A percentile compares a stretch with the other conserved stretches of the same genome.
These are phyloP conservation scores for Calephelis virginiensis DNA, from an alignment of 1,140 invertebrate species.

Conservation along the genomic window DNA sequence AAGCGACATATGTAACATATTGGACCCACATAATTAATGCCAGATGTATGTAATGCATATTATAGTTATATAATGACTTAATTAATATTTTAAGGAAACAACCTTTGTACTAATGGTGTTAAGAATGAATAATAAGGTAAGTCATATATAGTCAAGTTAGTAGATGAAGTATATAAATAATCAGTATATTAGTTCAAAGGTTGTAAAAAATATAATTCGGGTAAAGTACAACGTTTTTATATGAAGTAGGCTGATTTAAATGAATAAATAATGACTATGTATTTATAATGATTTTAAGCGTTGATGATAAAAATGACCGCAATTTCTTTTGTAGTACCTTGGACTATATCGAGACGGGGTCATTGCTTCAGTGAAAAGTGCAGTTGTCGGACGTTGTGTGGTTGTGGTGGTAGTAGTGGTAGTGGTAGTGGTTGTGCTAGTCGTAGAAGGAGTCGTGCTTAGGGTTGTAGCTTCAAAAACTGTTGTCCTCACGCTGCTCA, in stretches of 20 bases:
- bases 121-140: constrained; percentile 2
- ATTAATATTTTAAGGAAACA: constrained; percentile 17
- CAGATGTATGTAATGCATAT: not conserved
- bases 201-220: constrained; percentile 2
- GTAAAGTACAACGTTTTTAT: not conserved
- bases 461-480: constrained; percentile 67
- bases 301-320: constrained; percentile 42
- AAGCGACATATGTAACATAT: constrained; percentile 39
- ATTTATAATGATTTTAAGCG: constrained; percentile 41
- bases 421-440: constrained; percentile 67
- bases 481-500: constrained; percentile 71
- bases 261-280: not conserved
- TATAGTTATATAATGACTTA: constrained; percentile 20
- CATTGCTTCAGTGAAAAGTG: constrained; percentile 72
- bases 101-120: constrained; percentile 19
- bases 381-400: constrained; percentile 69
- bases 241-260: not conserved
- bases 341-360: constrained; percentile 70
- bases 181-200: constrained; percentile 21
- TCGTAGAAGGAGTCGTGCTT: constrained; percentile 68
- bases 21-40: not conserved
- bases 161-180: constrained; percentile 16
- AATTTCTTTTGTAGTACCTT: constrained; percentile 81
- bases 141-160: constrained; percentile 25
- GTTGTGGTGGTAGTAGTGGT: constrained; percentile 58